Conservation (phyloP, 2,797 vertebrate species). For the Eulemur coronatus region DNA sequence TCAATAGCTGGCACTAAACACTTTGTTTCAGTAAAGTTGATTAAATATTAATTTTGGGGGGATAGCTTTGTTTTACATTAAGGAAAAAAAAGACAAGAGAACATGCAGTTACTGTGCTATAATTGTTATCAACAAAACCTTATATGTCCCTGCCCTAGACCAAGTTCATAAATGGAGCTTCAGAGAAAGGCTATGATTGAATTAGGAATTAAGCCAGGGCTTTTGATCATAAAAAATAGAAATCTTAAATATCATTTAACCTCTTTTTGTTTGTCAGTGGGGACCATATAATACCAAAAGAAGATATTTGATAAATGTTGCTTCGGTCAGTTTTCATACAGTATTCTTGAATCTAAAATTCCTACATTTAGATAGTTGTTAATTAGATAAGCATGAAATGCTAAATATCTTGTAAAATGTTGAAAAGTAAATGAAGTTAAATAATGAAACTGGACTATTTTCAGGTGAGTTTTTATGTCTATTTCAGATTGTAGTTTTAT, state of each 20-base stretch:
- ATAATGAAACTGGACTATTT: slow-evolving; percentile 13
- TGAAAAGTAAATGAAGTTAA: slow-evolving; percentile 6
- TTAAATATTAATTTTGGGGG: slow-evolving; percentile 13
- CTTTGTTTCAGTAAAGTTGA: background rate
- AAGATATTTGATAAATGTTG: background rate
- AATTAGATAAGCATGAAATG: background rate
- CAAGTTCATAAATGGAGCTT: slow-evolving; percentile 17
- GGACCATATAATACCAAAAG: background rate
- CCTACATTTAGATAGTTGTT: background rate
- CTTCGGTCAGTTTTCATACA: background rate
- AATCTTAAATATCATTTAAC: background rate
- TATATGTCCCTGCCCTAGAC: background rate
- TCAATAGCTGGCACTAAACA: background rate
- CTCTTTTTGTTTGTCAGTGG: background rate
- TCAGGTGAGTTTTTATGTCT: background rate
- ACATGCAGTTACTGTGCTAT: background rate
- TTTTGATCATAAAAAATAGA: slow-evolving; percentile 28
- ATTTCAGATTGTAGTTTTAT: slow-evolving; percentile 28
- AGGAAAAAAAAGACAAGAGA: background rate
- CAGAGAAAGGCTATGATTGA: background rate
- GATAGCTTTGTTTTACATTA: background rate
- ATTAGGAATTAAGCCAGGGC: background rate
- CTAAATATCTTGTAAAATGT: background rate
- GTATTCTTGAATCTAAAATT: background rate
- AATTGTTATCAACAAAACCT: background rate